Conservation (phyloP, 2,797 vertebrate species). For the Coccyzus lansbergi region DNA sequence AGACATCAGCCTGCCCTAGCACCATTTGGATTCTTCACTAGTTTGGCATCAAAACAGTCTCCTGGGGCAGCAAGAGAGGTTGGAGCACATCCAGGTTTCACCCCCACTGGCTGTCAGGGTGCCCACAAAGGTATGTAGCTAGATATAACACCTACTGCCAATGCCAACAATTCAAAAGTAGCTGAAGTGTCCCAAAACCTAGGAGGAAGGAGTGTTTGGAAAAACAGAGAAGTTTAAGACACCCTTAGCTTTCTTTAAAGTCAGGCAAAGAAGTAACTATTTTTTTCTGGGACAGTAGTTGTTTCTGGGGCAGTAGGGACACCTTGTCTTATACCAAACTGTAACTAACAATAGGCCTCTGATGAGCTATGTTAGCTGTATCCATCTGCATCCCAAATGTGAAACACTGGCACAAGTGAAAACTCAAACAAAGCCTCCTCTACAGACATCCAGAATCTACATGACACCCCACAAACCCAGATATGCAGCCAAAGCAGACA, state of each 20-base stretch:
- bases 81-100: not conserved
- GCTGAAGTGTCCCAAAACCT: not conserved
- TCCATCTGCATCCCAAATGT: not conserved
- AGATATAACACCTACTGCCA: not conserved
- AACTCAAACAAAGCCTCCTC: not conserved
- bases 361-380: not conserved
- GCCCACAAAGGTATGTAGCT: not conserved
- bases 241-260: not conserved
- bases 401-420: not conserved
- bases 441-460: not conserved
- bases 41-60: not conserved
- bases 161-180: not conserved
- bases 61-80: not conserved
- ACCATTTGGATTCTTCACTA: not conserved
- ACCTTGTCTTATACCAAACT: not conserved
- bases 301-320: not conserved
- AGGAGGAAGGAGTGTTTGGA: not conserved
- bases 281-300: not conserved
- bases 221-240: not conserved
- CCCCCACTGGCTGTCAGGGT: not conserved
- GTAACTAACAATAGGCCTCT: not conserved
- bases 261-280: not conserved
- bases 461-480: not conserved
- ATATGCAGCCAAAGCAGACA: not conserved
- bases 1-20: not conserved